Evolutionary conservation across 1,140 invertebrate species (phyloP), one percentile per base, ranked within the genome.

Genomic region (Leptopilina boulardi): DNA sequence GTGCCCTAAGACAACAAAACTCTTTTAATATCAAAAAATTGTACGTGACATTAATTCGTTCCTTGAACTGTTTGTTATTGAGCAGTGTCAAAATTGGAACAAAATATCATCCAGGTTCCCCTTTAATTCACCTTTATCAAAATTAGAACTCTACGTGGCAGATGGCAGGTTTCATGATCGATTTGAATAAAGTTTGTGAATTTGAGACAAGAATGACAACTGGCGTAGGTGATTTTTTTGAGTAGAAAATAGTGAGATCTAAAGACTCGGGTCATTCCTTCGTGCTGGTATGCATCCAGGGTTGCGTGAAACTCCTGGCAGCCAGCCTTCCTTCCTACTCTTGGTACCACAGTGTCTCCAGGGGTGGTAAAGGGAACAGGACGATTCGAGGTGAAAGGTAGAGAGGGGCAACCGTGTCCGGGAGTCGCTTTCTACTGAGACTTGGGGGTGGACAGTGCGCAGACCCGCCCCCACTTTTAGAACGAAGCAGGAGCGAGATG

Each of bases 381-480:
- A 74, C 76, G 74, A 76, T 77, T 83, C 74, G 77, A 75, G 72
- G 71, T 76, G 78, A 70, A 75, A 71, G 23, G 59, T 75, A 26
- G 74, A 51, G 86, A 85, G 86, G 85, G 85, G 86, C 78, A 80
- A 70, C 78, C 77, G 80, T 75, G 78, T 71, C 82, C 79, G 82
- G 83, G 86, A 86, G 83, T 84, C 82, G 84, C 82, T 82, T 80
- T 86, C 80, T 82, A 75, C 80, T 73, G 77, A 78, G 82, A 80
- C 84, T 83, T 79, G 89, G 88, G 89, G 88, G 87, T 91, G 89
- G 90, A 90, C 87, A 89, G 86, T 90, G 88, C 88, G 87, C 89
- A 91, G 89, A 89, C 88, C 90, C 89, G 89, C 90, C 89, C 89
- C 89, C 89, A 87, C 88, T 83, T 89, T 87, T 85, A 80, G 86